Percentiles rank a stretch among this genome's conserved stretches.
Conservation (phyloP, 92 coral and sea anemone species). For the Porites rus region DNA sequence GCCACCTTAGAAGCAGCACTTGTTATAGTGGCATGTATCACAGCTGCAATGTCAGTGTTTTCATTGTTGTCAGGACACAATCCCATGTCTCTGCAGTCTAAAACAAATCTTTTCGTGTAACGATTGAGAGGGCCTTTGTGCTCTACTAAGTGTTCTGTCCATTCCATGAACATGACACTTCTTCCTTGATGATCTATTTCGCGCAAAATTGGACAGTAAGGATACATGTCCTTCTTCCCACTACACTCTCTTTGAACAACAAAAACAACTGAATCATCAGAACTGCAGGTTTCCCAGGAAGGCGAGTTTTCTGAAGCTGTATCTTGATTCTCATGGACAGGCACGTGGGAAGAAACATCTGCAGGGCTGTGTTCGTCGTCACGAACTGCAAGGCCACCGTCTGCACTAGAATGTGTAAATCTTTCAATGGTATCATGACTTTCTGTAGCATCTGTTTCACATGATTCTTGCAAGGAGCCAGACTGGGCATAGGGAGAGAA, state of each 20-base stretch:
- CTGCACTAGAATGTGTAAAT: constrained; percentile 42
- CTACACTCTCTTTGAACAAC: constrained; percentile 62
- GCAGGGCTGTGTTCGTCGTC: constrained; percentile 60
- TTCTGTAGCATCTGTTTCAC: constrained; percentile 47
- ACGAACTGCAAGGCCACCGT: constrained; percentile 52
- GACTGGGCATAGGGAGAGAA: constrained; percentile 47
- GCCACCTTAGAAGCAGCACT: constrained; percentile 60
- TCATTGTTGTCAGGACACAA: constrained; percentile 48
- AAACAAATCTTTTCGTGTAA: constrained; percentile 49
- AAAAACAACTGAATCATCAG: constrained; percentile 50
- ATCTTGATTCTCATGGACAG: constrained; percentile 50
- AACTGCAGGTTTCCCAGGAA: constrained; percentile 64
- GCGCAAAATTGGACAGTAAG: constrained; percentile 60
- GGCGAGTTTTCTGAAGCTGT: constrained; percentile 44
- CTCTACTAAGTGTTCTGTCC: constrained; percentile 56
- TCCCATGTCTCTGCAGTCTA: constrained; percentile 62
- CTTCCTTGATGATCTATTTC: constrained; percentile 59
- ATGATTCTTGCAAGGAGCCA: constrained; percentile 44
- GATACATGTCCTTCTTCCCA: constrained; percentile 53
- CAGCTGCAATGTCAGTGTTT: constrained; percentile 61
- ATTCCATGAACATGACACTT: constrained; percentile 52
- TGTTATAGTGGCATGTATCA: constrained; percentile 52
- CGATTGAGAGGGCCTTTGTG: constrained; percentile 57
- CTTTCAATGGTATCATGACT: constrained; percentile 25
- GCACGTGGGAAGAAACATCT: constrained; percentile 52